phyloP scores from a whole-genome alignment of 2,888 invertebrate genomes.

The Cryptocephalus primarius region DNA sequence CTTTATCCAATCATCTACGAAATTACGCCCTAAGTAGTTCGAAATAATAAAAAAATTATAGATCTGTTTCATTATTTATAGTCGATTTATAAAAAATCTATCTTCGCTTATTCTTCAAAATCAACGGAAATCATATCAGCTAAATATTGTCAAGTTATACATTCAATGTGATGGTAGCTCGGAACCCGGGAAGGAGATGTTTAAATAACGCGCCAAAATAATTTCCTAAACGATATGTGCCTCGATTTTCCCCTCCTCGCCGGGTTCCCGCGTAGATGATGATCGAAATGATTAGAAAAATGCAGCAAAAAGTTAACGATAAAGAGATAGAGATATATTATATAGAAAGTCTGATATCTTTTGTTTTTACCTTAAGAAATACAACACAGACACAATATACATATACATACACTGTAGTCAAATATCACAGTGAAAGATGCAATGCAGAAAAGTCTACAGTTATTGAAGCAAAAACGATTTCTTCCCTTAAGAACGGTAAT shows the following conservation, averaged over 20 bases:
- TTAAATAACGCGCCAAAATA: no score
- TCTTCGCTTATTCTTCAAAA: not conserved
- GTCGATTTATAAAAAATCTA: not conserved
- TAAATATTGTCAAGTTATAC: constrained; percentile 20
- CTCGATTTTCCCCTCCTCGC: no score
- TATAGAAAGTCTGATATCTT: constrained; percentile 11
- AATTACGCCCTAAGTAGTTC: not conserved
- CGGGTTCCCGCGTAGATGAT: no score
- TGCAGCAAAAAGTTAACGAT: no score
- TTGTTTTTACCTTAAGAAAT: constrained; percentile 27
- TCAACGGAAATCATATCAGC: constrained; percentile 8
- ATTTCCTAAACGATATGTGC: no score
- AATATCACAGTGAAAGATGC: constrained; percentile 38
- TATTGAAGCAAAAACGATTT: constrained; percentile 24
- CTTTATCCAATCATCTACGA: constrained; percentile 15
- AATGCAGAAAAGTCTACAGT: constrained; percentile 24
- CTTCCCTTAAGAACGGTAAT: constrained; percentile 18
- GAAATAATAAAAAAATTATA: not conserved
- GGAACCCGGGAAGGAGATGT: no score
- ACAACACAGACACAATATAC: constrained; percentile 34
- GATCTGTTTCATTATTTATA: not conserved
- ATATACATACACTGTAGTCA: constrained; percentile 35
- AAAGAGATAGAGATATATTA: constrained; percentile 4
- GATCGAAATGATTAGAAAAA: constrained; percentile 1
- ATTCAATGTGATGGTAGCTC: not conserved